Base-by-base conservation (phyloP, 2,113 vertebrate species). In the Sinocyclocheilus anshuiensis region DNA sequence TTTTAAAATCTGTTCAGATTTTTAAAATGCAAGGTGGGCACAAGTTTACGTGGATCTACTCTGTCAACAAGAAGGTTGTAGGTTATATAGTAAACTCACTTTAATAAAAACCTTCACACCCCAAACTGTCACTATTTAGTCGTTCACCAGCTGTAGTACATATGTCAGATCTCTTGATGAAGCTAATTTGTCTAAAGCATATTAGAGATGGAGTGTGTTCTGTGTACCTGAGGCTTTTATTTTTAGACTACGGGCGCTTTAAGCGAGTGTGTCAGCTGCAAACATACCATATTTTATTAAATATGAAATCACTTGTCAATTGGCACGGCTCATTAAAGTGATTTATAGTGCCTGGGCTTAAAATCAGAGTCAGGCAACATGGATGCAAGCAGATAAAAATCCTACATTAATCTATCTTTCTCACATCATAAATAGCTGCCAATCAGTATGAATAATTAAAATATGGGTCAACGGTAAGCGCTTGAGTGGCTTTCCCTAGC, bases 361-460 rank as follows among this genome's bases (percentile, higher is more conserved):
- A 83, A 83, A 83, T 53, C 48, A 36, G 29, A 57, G 50, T 36
- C 65, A 71, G 26, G 18, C 63, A 36, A 71, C 45, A n/a, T n/a
- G 65, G 26, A 71, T 55, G 81, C 81, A 20, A 7, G 48, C 65
- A 83, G 81, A 71, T 71, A 71, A 55, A 83, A 50, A 71, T 71
- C 10, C 18, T 53, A 71, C 39, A 50, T 53, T 53, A 71, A 83
- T 22, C 26, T 71, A 18, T 24, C 65, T 50, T 72, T 83, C 65
- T 71, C 45, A 55, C 45, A 69, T 26, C 65, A 65, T 13, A 71
- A 83, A 83, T 55, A 33, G 81, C 42, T 83, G 79, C 59, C 50
- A 76, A 77, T 84, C 80, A 74, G 77, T 61, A 79, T 84, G 81
- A 72, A 86, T 83, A 71, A 65, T 50, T 83, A 79, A 80, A 71